These are phyloP conservation scores for Pollimyrus isidori DNA, from an alignment of 2,113 vertebrate species.

Conservation along the genomic window DNA sequence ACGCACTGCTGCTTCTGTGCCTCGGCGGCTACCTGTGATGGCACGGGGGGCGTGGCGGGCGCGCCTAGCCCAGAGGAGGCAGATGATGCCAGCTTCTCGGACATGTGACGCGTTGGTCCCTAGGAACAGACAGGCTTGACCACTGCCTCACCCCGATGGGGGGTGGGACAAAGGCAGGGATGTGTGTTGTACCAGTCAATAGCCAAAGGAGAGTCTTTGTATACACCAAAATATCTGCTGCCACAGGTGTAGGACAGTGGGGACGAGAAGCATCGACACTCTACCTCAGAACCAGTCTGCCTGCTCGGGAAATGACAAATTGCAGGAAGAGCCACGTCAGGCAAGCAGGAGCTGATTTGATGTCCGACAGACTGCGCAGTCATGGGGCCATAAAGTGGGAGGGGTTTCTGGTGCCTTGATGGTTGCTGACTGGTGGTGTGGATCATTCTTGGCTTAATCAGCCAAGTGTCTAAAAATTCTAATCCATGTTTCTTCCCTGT, in stretches of 20 bases:
- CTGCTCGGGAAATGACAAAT: background rate
- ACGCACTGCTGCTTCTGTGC: slow-evolving; percentile 78
- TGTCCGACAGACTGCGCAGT: background rate
- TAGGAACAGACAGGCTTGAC: background rate
- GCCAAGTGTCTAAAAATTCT: background rate
- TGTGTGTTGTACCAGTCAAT: background rate
- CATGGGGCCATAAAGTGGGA: background rate
- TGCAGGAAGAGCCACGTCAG: background rate
- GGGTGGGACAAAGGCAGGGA: background rate
- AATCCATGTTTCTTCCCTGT: background rate
- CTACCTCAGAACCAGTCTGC: background rate
- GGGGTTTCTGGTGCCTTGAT: background rate
- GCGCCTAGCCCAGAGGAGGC: background rate
- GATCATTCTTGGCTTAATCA: background rate
- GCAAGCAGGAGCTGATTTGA: background rate
- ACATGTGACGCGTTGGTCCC: background rate
- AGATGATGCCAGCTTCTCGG: background rate
- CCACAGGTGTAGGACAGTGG: background rate
- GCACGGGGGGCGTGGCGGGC: slow-evolving; percentile 17
- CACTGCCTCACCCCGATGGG: background rate
- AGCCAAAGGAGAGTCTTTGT: slow-evolving; percentile 43
- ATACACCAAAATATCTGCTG: slow-evolving; percentile 15
- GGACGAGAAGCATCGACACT: background rate
- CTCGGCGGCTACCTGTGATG: slow-evolving; percentile 76
- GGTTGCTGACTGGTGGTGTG: background rate